Conservation (phyloP, 2,113 vertebrate genomes). For the Corythoichthys intestinalis region DNA sequence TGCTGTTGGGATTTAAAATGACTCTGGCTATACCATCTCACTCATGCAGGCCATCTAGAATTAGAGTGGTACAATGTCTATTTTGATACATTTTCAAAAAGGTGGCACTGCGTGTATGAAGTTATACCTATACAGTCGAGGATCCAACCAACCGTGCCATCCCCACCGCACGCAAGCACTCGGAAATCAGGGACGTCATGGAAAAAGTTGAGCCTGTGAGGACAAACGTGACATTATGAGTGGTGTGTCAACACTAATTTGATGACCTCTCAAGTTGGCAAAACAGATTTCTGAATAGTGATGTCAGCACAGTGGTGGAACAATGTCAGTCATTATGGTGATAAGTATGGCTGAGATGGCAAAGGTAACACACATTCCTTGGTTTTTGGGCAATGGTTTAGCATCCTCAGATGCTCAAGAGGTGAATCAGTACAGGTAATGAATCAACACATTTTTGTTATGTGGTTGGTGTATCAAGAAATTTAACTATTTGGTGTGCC, state of each 20-base stretch:
- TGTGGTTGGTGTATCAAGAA: too few species aligned
- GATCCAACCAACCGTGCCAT: slow-evolving; percentile 92
- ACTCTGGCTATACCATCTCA: too few species aligned
- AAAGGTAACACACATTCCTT: too few species aligned
- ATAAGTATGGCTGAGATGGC: too few species aligned
- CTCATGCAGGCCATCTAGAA: too few species aligned
- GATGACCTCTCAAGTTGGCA: not conserved
- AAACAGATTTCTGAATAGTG: not conserved
- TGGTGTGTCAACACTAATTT: not conserved
- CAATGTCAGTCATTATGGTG: not conserved
- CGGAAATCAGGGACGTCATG: slow-evolving; percentile 81
- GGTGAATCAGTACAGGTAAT: too few species aligned
- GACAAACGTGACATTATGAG: slow-evolving; percentile 13
- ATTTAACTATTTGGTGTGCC: too few species aligned
- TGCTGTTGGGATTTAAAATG: too few species aligned
- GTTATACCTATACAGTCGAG: slow-evolving; percentile 83
- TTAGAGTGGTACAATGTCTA: too few species aligned
- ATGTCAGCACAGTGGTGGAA: not conserved
- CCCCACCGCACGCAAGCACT: slow-evolving; percentile 86
- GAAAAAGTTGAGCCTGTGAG: slow-evolving; percentile 83
- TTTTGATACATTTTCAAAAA: not conserved
- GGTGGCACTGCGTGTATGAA: not conserved
- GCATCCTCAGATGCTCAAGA: too few species aligned
- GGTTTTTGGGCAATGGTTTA: too few species aligned
- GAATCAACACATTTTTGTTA: too few species aligned